Conservation (phyloP, 2,888 invertebrate species). For the Molanna angustata region DNA sequence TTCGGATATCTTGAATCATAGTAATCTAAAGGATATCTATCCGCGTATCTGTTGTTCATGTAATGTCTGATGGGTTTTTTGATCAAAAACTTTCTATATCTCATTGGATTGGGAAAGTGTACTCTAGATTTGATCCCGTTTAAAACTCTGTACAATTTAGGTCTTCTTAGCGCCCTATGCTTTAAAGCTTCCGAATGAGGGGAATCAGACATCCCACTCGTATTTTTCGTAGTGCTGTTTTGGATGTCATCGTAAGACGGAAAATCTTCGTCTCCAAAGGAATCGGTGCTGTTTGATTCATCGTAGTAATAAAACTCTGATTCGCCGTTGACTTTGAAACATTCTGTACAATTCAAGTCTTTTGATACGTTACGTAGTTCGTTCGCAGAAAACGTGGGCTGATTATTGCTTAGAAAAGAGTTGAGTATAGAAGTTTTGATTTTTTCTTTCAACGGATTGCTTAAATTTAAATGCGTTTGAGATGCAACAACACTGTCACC, state of each 20-base stretch:
- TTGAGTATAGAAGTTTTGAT: constrained; percentile 13
- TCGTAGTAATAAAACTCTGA: constrained; percentile 33
- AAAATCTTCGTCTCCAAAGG: constrained; percentile 27
- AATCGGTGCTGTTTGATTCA: constrained; percentile 27
- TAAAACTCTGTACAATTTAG: constrained; percentile 25
- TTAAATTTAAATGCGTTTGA: too few relatives aligned
- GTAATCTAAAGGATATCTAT: constrained; percentile 12
- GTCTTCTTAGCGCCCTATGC: constrained; percentile 15
- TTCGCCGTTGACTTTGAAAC: constrained; percentile 20
- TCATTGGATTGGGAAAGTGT: constrained; percentile 15
- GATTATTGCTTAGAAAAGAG: constrained; percentile 2
- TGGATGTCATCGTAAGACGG: constrained; percentile 18
- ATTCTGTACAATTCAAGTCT: constrained; percentile 14
- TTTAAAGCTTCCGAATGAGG: constrained; percentile 29
- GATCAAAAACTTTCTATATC: constrained; percentile 24
- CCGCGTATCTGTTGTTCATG: constrained; percentile 2
- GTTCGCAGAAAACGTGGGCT: neutral
- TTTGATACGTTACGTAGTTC: constrained; percentile 1
- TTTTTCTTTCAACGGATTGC: too few relatives aligned
- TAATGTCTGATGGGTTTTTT: constrained; percentile 24
- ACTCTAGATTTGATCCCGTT: constrained; percentile 28
- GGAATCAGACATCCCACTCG: constrained; percentile 6
- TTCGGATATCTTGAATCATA: constrained; percentile 11
- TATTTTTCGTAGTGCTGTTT: constrained; percentile 6
- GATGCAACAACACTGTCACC: too few relatives aligned